Conservation (phyloP, 2,113 vertebrate species). For the Ctenodactylus gundi region DNA sequence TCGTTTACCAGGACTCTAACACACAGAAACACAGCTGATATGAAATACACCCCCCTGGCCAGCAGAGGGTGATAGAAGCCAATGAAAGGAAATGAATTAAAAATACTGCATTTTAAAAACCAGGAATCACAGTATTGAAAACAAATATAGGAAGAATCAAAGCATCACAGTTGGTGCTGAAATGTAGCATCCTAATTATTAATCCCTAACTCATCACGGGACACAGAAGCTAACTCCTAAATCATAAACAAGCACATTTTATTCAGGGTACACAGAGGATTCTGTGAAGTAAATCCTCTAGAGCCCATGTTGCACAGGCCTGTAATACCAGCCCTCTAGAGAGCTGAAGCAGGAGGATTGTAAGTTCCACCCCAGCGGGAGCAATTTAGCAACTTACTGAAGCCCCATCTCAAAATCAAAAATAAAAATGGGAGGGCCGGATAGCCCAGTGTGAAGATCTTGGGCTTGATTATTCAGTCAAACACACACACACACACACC, state of each 20-base stretch:
- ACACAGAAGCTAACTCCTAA: not conserved
- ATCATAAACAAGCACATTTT: not conserved
- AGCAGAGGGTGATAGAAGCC: not conserved
- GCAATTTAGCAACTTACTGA: too few species aligned
- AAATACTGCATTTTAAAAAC: not conserved
- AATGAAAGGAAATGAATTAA: not conserved
- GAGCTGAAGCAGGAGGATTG: too few species aligned
- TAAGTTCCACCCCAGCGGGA: too few species aligned
- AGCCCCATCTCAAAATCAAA: too few species aligned
- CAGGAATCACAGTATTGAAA: not conserved
- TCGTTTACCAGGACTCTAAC: not conserved
- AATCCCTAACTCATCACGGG: not conserved
- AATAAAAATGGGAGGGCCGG: too few species aligned
- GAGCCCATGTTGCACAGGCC: not conserved
- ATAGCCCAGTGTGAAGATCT: not conserved
- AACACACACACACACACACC: not conserved
- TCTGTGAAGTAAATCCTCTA: too few species aligned
- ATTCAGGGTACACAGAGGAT: not conserved
- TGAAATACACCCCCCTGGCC: not conserved
- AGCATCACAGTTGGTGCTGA: not conserved
- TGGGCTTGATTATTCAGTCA: not conserved
- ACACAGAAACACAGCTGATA: rapidly evolving
- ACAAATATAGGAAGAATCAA: not conserved
- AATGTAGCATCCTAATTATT: not conserved
- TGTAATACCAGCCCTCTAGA: too few species aligned